Evolutionary conservation across 2,113 vertebrate species (phyloP), one percentile per base, ranked within the genome.

Genomic region (Rallus limicola): DNA sequence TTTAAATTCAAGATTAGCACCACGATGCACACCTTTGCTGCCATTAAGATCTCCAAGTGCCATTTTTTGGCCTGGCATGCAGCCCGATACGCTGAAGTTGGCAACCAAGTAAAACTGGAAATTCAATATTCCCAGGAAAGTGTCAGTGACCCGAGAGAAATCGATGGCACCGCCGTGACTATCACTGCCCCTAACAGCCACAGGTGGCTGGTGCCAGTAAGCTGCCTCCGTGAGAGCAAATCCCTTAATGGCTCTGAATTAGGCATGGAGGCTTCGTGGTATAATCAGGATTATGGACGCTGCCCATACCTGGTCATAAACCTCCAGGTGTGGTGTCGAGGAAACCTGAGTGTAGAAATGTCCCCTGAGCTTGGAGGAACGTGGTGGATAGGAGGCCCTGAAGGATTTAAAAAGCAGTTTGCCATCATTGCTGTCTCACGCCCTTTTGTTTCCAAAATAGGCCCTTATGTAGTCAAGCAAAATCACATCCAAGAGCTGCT

Each of bases 1-100:
- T 97, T 97, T 76, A 97, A 95, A 76, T 97, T 97, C 82, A 84
- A 91, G 81, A 94, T 97, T 56, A 91, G n/a, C 58, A 92, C 91
- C 28, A 16, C 2, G 2, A 25, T 17, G 5, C 84, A 5, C 16
- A 76, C 94, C 19, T 78, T 95, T 82, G 83, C 89, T 91, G 86
- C 95, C 1, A 5, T 96, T 81, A 96, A 91, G 84, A 68, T 65
- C 38, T 48, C 78, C 1, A 97, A 89, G 62, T 97, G 96, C 50
- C 96, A 97, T 86, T 95, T 95, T 88, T 76, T 97, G 86, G 77
- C 95, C 63, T 97, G 95, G 96, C 89, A 36, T 1, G 40, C 62
- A 36, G 62, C 74, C 9, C 91, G 16, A 29, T 85, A 91, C 0
- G 44, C 68, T 91, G 93, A 95, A 65, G 36, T 96, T 79, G 96